Percentiles rank a stretch among this genome's conserved stretches.
Evolutionary conservation across 1,140 invertebrate species (phyloP).

Genomic region (Caenorhabditis tropicalis): DNA sequence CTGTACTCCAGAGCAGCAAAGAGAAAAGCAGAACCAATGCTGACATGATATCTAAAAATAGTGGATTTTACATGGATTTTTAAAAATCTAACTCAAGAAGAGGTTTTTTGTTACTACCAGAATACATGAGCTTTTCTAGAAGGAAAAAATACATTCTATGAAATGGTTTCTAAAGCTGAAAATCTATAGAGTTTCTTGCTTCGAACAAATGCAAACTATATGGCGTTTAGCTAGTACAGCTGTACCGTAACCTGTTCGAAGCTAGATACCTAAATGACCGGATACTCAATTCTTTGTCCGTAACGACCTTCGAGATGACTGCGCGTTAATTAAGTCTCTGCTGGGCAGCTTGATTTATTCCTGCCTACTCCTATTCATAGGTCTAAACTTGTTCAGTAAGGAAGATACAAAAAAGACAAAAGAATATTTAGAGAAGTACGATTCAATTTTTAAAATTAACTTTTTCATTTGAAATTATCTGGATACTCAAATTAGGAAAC

Average conservation of each 20-base stretch:
- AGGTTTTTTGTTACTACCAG: too few relatives aligned
- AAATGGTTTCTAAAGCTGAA: too few relatives aligned
- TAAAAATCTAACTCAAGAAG: too few relatives aligned
- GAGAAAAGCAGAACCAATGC: not conserved
- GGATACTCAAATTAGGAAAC: too few relatives aligned
- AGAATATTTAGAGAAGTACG: too few relatives aligned
- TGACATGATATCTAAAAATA: not conserved
- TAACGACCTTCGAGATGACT: constrained; percentile 35
- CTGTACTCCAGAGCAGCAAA: not conserved
- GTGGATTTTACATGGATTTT: too few relatives aligned
- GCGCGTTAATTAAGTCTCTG: constrained; percentile 1
- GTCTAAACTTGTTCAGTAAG: not conserved
- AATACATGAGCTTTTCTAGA: too few relatives aligned
- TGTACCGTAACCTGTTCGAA: not conserved
- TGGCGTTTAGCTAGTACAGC: not conserved
- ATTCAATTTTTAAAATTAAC: too few relatives aligned
- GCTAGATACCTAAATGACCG: not conserved
- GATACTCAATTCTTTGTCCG: constrained; percentile 9
- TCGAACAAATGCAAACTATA: not conserved
- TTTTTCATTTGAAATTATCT: too few relatives aligned
- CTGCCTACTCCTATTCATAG: not conserved
- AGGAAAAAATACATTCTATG: too few relatives aligned
- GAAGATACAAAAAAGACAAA: not conserved
- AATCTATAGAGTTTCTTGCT: not conserved
- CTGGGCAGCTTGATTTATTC: not conserved